These are phyloP conservation scores for Nephrotoma appendiculata DNA, from an alignment of 2,888 invertebrate species.

Conservation along the genomic window DNA sequence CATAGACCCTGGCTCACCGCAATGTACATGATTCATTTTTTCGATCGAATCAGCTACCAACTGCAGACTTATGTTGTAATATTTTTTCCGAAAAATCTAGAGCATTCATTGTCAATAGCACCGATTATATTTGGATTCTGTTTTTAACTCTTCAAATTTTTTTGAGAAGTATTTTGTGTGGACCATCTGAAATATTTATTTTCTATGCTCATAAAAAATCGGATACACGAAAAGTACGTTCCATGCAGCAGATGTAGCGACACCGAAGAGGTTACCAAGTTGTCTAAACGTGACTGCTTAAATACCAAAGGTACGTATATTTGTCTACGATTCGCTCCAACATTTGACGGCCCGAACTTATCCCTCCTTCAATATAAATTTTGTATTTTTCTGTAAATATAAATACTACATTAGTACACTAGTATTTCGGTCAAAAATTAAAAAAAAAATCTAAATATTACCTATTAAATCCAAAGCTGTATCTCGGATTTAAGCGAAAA, in stretches of 20 bases:
- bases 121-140: constrained; percentile 14
- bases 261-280: constrained; percentile 11
- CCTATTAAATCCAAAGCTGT: no score
- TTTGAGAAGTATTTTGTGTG: background rate
- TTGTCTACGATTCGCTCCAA: background rate
- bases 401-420: no score
- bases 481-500: no score
- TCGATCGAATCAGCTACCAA: constrained; percentile 17
- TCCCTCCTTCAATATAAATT: background rate
- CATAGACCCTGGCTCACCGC: constrained; percentile 9
- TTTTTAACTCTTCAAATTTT: constrained; percentile 1
- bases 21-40: no score
- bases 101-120: constrained; percentile 15
- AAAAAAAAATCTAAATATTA: no score
- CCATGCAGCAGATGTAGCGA: no score
- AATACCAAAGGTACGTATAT: constrained; percentile 12
- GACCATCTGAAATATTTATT: constrained; percentile 15
- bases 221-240: no score
- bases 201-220: no score
- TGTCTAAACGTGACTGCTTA: constrained; percentile 10
- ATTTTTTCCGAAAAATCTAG: constrained; percentile 12
- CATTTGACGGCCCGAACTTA: no score
- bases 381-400: background rate
- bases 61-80: constrained; percentile 6
- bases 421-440: no score